Conservation (phyloP, 2,113 vertebrate species). For the Gila orcuttii region DNA sequence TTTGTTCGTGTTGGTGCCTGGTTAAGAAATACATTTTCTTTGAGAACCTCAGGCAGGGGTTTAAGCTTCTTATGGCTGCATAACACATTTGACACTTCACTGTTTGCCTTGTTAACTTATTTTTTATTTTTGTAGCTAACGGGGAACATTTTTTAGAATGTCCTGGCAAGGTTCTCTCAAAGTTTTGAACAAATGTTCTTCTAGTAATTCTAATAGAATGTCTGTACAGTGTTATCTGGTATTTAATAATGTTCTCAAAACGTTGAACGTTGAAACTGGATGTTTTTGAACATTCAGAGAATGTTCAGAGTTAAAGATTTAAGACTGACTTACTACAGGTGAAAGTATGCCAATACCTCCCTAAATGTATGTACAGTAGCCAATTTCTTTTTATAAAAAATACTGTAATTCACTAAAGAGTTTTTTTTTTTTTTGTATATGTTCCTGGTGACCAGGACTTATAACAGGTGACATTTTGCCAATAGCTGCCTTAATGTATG, state of each 20-base stretch:
- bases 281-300: not conserved
- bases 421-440: too few relatives aligned
- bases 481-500: too few relatives aligned
- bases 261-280: not conserved
- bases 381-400: too few relatives aligned
- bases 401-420: too few relatives aligned
- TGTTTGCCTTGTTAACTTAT: constrained; percentile 41
- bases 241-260: not conserved
- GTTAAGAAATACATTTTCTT: constrained; percentile 36
- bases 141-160: not conserved
- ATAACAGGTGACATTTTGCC: too few relatives aligned
- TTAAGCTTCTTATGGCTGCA: constrained; percentile 47
- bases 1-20: constrained; percentile 45
- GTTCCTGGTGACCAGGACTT: too few relatives aligned
- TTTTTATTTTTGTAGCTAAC: not conserved
- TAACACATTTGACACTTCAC: constrained; percentile 26
- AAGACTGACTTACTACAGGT: too few relatives aligned
- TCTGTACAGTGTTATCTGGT: not conserved
- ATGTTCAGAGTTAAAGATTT: not conserved
- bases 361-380: too few relatives aligned
- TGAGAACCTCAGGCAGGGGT: constrained; percentile 40
- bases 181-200: not conserved
- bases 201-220: not conserved
- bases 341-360: too few relatives aligned
- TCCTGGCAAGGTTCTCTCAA: not conserved